Conservation (phyloP, 2,797 vertebrate genomes). For the Cryptoblepharus egeriae region DNA sequence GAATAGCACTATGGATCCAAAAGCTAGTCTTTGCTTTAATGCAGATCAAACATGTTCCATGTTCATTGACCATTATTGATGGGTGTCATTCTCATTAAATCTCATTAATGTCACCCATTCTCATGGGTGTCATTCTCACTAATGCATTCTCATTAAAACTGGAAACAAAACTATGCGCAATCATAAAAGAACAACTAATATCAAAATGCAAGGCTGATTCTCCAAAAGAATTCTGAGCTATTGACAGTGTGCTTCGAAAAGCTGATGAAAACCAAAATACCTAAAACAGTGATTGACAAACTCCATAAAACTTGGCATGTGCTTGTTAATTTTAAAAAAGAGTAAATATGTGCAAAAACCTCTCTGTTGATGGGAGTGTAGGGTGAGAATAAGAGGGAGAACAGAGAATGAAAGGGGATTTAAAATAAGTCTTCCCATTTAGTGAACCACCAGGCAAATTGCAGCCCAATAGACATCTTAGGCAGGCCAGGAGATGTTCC, state of each 20-base stretch:
- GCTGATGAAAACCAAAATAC: not conserved
- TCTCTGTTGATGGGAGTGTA: too few species aligned
- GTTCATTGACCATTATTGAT: not conserved
- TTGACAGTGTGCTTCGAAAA: not conserved
- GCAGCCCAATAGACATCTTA: not conserved
- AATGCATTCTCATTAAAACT: not conserved
- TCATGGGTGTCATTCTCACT: too few species aligned
- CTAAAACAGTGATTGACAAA: not conserved
- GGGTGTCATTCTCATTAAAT: slow-evolving; percentile 4
- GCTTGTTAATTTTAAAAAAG: not conserved
- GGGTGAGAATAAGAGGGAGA: not conserved
- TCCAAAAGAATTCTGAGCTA: not conserved
- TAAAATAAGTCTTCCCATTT: not conserved
- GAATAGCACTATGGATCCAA: too few species aligned
- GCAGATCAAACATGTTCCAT: slow-evolving; percentile 27
- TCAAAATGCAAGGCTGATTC: too few species aligned
- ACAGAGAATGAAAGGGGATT: not conserved
- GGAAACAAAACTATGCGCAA: slow-evolving; percentile 10
- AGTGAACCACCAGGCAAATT: not conserved
- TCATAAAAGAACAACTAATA: not conserved
- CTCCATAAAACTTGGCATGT: not conserved
- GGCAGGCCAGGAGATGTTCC: not conserved
- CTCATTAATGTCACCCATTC: too few species aligned
- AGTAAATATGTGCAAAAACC: not conserved
- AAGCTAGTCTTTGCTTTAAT: not conserved